Conservation (phyloP, 2,113 vertebrate genomes). For the Otis tarda region DNA sequence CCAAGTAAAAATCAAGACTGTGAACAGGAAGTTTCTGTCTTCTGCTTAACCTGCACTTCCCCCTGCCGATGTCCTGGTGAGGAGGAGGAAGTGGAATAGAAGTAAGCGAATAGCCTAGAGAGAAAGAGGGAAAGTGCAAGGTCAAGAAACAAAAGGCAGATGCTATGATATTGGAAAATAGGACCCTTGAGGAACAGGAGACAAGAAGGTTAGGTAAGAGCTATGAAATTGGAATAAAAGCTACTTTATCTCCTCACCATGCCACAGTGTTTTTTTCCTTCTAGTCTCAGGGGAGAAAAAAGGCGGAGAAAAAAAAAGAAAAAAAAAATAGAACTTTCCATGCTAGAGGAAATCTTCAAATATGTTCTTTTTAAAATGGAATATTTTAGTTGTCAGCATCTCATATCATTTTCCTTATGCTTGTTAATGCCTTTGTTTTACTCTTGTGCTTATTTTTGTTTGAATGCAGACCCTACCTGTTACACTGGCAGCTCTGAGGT, state of each 20-base stretch:
- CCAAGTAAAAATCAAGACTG: background rate
- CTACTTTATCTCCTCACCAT: background rate
- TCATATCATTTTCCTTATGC: background rate
- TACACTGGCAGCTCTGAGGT: background rate
- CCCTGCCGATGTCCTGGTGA: background rate
- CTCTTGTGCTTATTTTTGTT: background rate
- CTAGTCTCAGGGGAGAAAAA: accelerated
- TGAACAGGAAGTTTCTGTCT: background rate
- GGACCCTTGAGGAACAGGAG: background rate
- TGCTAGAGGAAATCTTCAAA: background rate
- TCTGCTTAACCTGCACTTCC: constrained; percentile 29
- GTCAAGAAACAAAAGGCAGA: constrained; percentile 44
- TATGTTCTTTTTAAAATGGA: background rate
- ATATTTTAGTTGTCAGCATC: background rate
- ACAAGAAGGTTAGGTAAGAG: background rate
- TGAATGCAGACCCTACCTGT: background rate
- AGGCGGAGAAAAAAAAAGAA: accelerated
- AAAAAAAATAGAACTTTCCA: background rate
- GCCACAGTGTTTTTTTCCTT: background rate
- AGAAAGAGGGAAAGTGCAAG: constrained; percentile 30
- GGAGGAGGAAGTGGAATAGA: background rate
- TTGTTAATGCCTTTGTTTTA: background rate
- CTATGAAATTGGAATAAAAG: constrained; percentile 1
- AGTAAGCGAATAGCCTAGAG: constrained; percentile 26
- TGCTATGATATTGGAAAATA: constrained; percentile 28